phyloP scores from a whole-genome alignment of 2,113 vertebrate genomes.

The Riparia riparia region DNA sequence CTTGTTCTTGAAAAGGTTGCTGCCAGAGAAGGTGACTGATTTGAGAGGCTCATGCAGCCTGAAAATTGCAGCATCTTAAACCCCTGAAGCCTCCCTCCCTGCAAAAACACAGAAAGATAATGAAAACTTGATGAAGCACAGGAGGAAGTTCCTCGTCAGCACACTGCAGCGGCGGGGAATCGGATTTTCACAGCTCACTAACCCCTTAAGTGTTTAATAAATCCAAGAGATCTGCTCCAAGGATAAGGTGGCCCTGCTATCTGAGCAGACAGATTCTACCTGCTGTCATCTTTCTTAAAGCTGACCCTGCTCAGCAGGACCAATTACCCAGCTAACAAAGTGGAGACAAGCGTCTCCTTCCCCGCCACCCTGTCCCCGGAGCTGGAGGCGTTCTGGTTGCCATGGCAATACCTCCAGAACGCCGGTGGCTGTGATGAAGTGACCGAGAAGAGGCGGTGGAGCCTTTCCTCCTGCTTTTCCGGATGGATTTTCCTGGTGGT shows the following conservation, averaged over 20 bases:
- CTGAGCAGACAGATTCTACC: constrained; percentile 8
- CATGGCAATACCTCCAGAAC: background rate
- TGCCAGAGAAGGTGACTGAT: background rate
- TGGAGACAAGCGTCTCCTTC: constrained; percentile 31
- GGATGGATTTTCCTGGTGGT: background rate
- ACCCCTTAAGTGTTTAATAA: constrained; percentile 38
- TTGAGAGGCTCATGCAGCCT: background rate
- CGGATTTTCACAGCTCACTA: constrained; percentile 51
- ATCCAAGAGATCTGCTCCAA: constrained; percentile 19
- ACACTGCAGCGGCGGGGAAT: background rate
- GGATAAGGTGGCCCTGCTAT: constrained; percentile 33
- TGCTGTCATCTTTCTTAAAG: constrained; percentile 21
- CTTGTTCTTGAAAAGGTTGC: background rate
- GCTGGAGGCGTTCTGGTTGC: background rate
- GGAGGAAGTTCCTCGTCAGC: constrained; percentile 37
- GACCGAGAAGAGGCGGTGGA: background rate
- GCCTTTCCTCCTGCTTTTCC: background rate
- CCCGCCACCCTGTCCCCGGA: background rate
- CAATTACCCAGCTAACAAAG: constrained; percentile 69
- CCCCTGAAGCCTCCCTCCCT: background rate
- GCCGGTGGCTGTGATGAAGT: background rate
- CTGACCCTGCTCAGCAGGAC: constrained; percentile 27
- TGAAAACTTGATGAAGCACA: constrained; percentile 44
- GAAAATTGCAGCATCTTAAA: background rate
- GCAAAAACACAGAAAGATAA: background rate